Base-by-base conservation (phyloP, 2,888 invertebrate species). In the Anticlea derivata region DNA sequence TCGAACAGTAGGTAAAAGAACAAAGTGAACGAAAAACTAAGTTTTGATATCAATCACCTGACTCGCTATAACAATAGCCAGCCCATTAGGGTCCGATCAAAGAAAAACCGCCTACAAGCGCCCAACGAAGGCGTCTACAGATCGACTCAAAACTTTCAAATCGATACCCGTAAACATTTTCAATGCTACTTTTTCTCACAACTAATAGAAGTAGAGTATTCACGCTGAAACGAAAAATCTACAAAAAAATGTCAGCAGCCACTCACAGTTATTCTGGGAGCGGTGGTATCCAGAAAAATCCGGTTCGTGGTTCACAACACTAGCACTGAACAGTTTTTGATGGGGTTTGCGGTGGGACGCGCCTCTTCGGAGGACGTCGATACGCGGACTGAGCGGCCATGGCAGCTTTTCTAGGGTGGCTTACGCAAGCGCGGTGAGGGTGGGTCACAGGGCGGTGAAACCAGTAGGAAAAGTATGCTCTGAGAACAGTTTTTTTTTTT, bases 361-460 rank as follows among this genome's bases (percentile, higher is more conserved):
- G 72, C 70, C 75, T 63, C 64, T 60, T 44, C 78, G 35, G 11
- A 26, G 55, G 53, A 77, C 83, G 87, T 88, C 88, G 65, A 88
- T 88, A 87, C 84, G 76, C 78, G 73, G 48, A 89, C 88, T 89
- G 87, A 72, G 27, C 52, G 63, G 88, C 89, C 89, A 89, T 89
- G 86, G 80, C 81, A 80, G 80, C 78, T 77, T 75, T 73, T 66
- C 78, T 75, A 80, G 86, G 86, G 77, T 73, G 62, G 63, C 62
- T 45, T 62, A 65, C 86, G 88, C 88, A 81, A 78, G 89, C 89
- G 89, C 65, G 8, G 44, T 68, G 46, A 12, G 31, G n/a, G n/a
- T 23, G 3, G n/a, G n/a, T 1, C 54, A 31, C 23, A 60, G 58
- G 39, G 20, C 38, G 8, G 30, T n/a, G 2, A 33, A 70, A 39